Percentiles rank a stretch among this genome's conserved stretches.
Conservation (phyloP, 2,888 invertebrate species). For the Pilophorus perplexus region DNA sequence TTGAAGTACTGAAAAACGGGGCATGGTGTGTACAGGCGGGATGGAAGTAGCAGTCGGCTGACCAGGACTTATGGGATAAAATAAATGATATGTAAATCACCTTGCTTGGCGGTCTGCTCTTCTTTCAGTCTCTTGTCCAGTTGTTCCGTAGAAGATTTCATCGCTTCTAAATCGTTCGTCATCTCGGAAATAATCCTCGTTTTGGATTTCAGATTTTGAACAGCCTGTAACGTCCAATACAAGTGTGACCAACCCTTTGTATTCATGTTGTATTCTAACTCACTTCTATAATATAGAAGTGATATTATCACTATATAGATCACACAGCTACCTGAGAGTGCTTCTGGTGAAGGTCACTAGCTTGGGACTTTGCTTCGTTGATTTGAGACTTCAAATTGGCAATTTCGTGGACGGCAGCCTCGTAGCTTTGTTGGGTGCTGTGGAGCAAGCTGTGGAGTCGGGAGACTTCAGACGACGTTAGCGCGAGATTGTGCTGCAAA, state of each 20-base stretch:
- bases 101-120: not conserved
- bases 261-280: no score
- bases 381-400: slow-evolving; percentile 57
- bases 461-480: slow-evolving; percentile 55
- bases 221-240: slow-evolving; percentile 50
- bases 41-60: no score
- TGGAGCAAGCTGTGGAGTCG: slow-evolving; percentile 56
- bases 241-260: no score
- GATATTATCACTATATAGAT: no score
- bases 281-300: no score
- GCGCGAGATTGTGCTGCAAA: slow-evolving; percentile 56
- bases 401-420: slow-evolving; percentile 54
- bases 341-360: slow-evolving; percentile 54
- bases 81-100: no score
- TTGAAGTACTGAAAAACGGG: not conserved
- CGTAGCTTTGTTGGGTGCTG: slow-evolving; percentile 56
- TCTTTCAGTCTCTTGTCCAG: slow-evolving; percentile 26
- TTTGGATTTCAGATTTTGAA: slow-evolving; percentile 53
- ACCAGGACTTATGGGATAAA: no score
- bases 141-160: not conserved
- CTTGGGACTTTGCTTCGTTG: slow-evolving; percentile 55
- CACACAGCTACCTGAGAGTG: slow-evolving; percentile 54
- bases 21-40: no score
- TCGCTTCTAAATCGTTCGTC: not conserved
- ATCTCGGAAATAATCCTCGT: slow-evolving; percentile 40